phyloP scores from a whole-genome alignment of 2,888 invertebrate species.

The Sarcophaga rosellei region DNA sequence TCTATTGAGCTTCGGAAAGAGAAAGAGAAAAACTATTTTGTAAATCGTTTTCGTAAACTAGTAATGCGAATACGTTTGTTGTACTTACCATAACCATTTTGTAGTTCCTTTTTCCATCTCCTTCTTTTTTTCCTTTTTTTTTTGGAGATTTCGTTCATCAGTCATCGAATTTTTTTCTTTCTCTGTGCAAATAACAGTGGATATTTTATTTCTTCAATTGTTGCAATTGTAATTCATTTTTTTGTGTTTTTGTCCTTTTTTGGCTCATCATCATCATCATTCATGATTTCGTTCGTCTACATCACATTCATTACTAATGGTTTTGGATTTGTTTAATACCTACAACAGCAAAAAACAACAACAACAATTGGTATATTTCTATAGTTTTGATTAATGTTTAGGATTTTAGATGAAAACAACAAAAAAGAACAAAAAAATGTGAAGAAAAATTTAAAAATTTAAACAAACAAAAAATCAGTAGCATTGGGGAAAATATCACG shows the following conservation, averaged over 20 bases:
- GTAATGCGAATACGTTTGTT: too few species aligned
- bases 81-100: too few species aligned
- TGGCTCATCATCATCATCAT: constrained; percentile 15
- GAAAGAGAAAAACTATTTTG: too few species aligned
- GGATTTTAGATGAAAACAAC: neutral
- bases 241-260: neutral
- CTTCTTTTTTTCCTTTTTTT: neutral
- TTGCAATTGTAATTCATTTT: constrained; percentile 53
- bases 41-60: too few species aligned
- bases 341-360: neutral
- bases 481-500: too few species aligned
- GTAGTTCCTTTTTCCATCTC: neutral
- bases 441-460: neutral
- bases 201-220: constrained; percentile 39
- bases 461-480: neutral
- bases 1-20: too few species aligned
- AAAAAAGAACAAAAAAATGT: neutral
- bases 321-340: constrained; percentile 56
- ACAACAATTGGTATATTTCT: neutral
- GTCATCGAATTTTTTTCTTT: neutral
- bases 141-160: neutral
- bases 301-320: constrained; percentile 53
- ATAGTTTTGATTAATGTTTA: constrained; percentile 41
- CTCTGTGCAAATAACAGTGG: neutral
- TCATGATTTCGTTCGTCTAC: constrained; percentile 42